Percentiles rank a stretch among this genome's conserved stretches.
Evolutionary conservation across 2,888 invertebrate genomes (phyloP).

Genomic region (Antheraea yamamai): DNA sequence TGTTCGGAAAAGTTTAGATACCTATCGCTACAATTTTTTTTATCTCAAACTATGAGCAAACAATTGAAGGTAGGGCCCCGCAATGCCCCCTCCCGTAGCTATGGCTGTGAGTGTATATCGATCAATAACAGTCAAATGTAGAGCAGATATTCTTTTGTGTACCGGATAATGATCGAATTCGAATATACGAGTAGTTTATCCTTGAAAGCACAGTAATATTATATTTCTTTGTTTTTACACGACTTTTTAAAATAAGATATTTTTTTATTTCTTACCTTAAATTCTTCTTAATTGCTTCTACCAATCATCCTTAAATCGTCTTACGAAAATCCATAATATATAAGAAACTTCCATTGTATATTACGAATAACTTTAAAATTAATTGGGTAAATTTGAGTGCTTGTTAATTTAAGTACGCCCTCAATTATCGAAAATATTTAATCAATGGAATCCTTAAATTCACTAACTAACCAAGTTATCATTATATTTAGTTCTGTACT

Average conservation of each 20-base stretch:
- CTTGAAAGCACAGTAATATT: no score
- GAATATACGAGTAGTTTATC: no score
- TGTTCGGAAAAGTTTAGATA: no score
- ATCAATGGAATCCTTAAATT: conserved; percentile 20
- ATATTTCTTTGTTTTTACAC: no score
- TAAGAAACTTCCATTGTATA: background rate
- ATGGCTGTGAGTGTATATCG: no score
- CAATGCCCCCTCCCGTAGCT: no score
- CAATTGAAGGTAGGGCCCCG: no score
- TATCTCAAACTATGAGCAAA: no score
- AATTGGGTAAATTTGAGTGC: conserved; percentile 11
- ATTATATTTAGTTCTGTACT: conserved; percentile 16
- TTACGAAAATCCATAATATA: background rate
- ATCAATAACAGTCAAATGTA: no score
- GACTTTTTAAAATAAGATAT: no score
- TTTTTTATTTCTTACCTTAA: no score
- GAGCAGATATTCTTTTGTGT: background rate
- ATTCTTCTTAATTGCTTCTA: background rate
- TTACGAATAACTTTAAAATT: conserved; percentile 10
- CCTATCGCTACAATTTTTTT: no score
- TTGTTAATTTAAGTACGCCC: conserved; percentile 14
- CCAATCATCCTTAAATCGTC: background rate
- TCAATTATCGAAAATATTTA: conserved; percentile 11
- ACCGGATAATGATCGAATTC: background rate
- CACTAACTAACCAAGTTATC: conserved; percentile 25